Percentiles rank a stretch among this genome's conserved stretches.
Conservation (phyloP, 2,888 invertebrate genomes). For the Trissoscelio sp. region DNA sequence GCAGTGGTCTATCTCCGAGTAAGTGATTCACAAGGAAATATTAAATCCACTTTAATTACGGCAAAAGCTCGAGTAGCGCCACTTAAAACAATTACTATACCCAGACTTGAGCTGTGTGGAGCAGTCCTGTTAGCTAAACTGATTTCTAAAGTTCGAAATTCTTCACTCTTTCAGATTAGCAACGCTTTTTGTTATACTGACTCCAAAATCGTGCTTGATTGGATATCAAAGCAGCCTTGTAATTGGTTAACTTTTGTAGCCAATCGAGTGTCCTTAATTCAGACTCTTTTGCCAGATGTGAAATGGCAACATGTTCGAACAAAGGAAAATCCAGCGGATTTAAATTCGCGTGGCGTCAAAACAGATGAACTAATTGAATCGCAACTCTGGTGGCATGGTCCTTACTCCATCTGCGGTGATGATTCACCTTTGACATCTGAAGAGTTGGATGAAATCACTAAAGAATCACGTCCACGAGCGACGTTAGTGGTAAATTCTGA, state of each 20-base stretch:
- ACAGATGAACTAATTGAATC: neutral
- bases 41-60: no score
- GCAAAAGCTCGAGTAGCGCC: conserved; percentile 53
- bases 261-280: conserved; percentile 27
- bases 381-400: conserved; percentile 17
- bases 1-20: no score
- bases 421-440: no score
- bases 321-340: neutral
- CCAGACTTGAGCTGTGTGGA: conserved; percentile 10
- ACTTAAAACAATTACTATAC: conserved; percentile 45
- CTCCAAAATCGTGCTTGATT: conserved; percentile 64
- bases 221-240: conserved; percentile 57
- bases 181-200: conserved; percentile 12
- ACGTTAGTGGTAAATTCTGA: no score
- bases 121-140: neutral
- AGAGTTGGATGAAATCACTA: no score
- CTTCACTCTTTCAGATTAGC: no score
- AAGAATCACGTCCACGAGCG: no score
- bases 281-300: neutral
- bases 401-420: neutral
- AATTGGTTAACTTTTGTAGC: conserved; percentile 40
- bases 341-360: neutral
- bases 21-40: no score
- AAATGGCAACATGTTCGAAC: conserved; percentile 52
- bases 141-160: neutral